Base-by-base conservation (phyloP, 2,888 invertebrate genomes). In the Sesamia inferens region DNA sequence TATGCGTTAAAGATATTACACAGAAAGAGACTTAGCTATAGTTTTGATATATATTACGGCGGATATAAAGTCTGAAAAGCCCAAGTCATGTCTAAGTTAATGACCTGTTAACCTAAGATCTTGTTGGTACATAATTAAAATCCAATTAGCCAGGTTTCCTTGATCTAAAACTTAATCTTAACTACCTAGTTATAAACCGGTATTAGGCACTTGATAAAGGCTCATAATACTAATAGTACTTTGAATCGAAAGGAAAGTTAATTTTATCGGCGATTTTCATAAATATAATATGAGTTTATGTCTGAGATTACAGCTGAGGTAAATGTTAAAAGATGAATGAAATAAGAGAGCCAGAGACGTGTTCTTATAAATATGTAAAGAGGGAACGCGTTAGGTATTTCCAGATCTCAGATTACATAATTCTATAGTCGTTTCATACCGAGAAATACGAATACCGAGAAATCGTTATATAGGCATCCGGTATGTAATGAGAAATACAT, bases 281-380 rank as follows among this genome's bases (percentile, higher is more conserved):
- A 69, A 71, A 75, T 77, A 74, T 22, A 39, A n/a, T 55, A 39
- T 19, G 57, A 70, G 58, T 67, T 62, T 51, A 47, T 22, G 19
- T 74, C 55, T 64, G 39, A 74, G 51, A 67, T 68, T 62, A 73
- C 14, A 48, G 5, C 39, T 39, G 31, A 66, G 19, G 22, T 70
- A 64, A 68, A 67, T 71, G 62, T 62, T 57, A 62, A 61, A 65
- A 72, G 19, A 78, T 74, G 68, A 77, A 78, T 65, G 59, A 69
- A 76, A 68, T 67, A 71, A 44, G 44, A 7, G 51, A 59, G 42
- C 24, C 44, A 13, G n/a, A 44, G 44, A 48, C 61, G 66, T 68
- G n/a, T 68, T 44, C 51, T 77, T 48, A 69, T 82, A 82, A 71
- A 78, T 77, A 77, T 70, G 66, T 70, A 81, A 82, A 66, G 6